Base-by-base conservation (phyloP, 2,113 vertebrate species). In the Garra rufa region DNA sequence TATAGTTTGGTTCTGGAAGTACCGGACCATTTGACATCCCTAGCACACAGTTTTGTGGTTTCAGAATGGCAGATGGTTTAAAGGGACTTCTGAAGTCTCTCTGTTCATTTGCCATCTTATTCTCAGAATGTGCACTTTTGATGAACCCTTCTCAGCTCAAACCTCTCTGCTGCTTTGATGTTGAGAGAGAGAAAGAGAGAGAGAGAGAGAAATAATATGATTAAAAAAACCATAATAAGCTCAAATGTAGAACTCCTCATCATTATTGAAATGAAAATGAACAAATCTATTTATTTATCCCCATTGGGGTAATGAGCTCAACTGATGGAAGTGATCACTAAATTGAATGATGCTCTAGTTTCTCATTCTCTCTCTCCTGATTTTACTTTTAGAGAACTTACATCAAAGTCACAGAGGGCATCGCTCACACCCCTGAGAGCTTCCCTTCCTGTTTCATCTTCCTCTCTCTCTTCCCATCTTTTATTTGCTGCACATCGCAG, bases 391-490 rank as follows among this genome's bases (percentile, higher is more conserved):
- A 84, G 79, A 86, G 85, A 88, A 88, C 86, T 86, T 83, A 63
- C 84, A 87, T 88, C 86, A 86, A 88, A 90, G 89, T 86, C 81
- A 77, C 74, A 48, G 30, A 81, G 86, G 83, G 86, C 86, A 85
- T 86, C 48, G 34, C 30, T 75, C 76, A 61, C 82, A 74, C 70
- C 74, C 81, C 80, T 57, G 85, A 50, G 81, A 71, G 83, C 46
- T 46, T 85, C 43, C 26, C 34, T 15, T 48, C 34, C 78, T 48
- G 26, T 77, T 75, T 82, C 43, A 82, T 52, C 30, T 69, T 71
- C 17, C 76, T 79, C 21, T 76, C 69, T 75, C 55, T 78, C 55
- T 61, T 43, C 55, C 30, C 3, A 0, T 78, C n/a, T 78, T 57
- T 5, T 24, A 43, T 59, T 78, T 4, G 21, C 75, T 82, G 24